phyloP scores from a whole-genome alignment of 2,888 invertebrate genomes.

The Keiferia lycopersicella region DNA sequence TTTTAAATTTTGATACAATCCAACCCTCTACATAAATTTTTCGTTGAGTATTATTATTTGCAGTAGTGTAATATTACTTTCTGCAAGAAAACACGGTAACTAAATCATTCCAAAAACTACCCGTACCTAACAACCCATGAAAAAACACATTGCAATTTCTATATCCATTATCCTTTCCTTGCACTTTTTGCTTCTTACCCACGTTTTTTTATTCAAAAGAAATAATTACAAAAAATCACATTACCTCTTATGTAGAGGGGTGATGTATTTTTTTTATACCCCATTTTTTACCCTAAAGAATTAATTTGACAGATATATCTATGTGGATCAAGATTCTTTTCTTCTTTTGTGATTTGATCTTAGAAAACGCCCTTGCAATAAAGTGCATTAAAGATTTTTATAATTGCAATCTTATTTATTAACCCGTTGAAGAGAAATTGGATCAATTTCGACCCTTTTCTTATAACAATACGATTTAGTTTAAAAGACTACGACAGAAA shows the following conservation, averaged over 20 bases:
- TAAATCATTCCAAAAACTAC: conserved; percentile 43
- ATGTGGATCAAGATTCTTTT: conserved; percentile 52
- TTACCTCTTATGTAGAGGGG: conserved; percentile 59
- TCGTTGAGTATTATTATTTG: not conserved
- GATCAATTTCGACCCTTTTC: not conserved
- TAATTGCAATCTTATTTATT: conserved; percentile 32
- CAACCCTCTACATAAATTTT: not conserved
- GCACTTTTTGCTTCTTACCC: conserved; percentile 53
- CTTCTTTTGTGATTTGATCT: conserved; percentile 45
- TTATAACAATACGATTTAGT: not conserved
- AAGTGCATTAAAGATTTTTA: conserved; percentile 42
- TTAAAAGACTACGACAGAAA: not conserved
- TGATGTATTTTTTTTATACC: conserved; percentile 49
- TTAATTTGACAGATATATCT: conserved; percentile 66
- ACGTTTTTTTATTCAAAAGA: conserved; percentile 64
- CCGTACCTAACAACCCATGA: conserved; percentile 24
- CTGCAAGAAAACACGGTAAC: conserved; percentile 29
- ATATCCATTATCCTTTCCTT: conserved; percentile 33
- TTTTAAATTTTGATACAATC: no score
- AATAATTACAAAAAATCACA: conserved; percentile 49
- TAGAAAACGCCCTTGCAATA: conserved; percentile 64
- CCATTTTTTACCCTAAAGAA: conserved; percentile 46
- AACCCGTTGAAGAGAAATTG: not conserved
- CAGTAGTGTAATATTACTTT: not conserved
- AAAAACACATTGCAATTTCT: conserved; percentile 28